Conservation (phyloP, 2,113 vertebrate genomes). For the Azemiops feae region DNA sequence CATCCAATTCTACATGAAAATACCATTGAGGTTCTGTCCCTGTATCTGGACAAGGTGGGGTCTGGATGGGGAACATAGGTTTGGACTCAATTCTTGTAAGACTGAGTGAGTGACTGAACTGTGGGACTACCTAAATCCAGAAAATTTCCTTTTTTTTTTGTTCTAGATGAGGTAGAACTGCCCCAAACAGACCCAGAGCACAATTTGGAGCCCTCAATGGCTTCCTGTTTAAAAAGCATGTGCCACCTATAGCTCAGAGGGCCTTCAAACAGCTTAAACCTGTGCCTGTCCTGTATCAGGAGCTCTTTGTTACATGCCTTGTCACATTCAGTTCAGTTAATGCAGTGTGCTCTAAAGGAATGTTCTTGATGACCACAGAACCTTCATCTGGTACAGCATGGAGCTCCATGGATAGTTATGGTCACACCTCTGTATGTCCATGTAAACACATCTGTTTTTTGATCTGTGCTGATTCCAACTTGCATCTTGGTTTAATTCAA, state of each 20-base stretch:
- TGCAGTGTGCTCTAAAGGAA: not conserved
- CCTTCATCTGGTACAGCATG: not conserved
- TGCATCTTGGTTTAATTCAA: not conserved
- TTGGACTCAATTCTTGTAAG: not conserved
- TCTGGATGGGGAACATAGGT: not conserved
- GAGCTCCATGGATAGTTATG: not conserved
- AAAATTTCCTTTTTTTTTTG: not conserved
- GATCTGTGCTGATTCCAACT: not conserved
- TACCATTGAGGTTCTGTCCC: not conserved
- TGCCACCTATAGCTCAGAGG: not conserved
- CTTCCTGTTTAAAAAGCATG: not conserved
- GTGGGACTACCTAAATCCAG: not conserved
- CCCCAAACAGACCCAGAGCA: not conserved
- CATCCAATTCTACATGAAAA: not conserved
- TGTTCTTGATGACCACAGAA: not conserved
- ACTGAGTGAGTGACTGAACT: not conserved
- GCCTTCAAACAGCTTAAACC: not conserved
- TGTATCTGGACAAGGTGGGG: not conserved
- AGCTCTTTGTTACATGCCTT: not conserved
- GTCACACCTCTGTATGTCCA: not conserved
- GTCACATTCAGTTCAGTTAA: not conserved
- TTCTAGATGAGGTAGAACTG: not conserved
- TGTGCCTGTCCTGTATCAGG: not conserved
- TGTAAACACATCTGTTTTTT: not conserved
- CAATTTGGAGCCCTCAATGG: not conserved